Base-by-base conservation (phyloP, 2,888 invertebrate species). In the Eristalis tenax region DNA sequence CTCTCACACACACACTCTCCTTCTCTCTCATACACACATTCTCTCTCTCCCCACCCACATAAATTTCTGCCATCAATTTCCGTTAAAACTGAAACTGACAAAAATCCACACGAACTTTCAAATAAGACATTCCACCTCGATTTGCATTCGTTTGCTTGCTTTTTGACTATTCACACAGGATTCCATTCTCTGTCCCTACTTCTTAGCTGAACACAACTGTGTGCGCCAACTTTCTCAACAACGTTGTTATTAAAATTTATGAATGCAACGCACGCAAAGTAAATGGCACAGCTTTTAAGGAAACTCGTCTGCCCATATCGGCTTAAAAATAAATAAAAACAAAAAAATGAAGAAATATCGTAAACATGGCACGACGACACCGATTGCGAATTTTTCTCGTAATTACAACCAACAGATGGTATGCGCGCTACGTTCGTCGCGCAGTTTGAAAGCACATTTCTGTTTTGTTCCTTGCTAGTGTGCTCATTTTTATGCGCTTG, bases 341-440 rank as follows among this genome's bases (percentile, higher is more conserved):
- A 38, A 76, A 76, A 81, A 74, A 74, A 75, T 61, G 32, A 75
- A 61, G 74, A 78, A 74, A 75, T 61, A 56, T 68, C 74, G 43
- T 65, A 83, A 74, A 84, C 66, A 66, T 66, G 50, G 70, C 56
- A 79, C 69, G 79, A 11, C 59, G 26, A 79, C 80, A 65, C 65
- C 56, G 80, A 35, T 81, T 40, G 64, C 64, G 61, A 81, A 73
- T 81, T 81, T 50, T 85, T 84, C 50, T 66, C 70, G 65, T 69
- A 85, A 81, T 85, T 81, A 74, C 74, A 77, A 74, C 50, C 50
- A 50, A 18, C 85, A 86, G 78, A 78, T 78, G 85, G 78, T 64
- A 80, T 76, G 71, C 63, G 76, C 68, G n/a, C 13, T 56, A 56
- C 50, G 56, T 56, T 59, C 57, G 64, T 71, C 71, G 69, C 66